Conservation (phyloP, 2,797 vertebrate genomes). For the Cossypha heuglini region DNA sequence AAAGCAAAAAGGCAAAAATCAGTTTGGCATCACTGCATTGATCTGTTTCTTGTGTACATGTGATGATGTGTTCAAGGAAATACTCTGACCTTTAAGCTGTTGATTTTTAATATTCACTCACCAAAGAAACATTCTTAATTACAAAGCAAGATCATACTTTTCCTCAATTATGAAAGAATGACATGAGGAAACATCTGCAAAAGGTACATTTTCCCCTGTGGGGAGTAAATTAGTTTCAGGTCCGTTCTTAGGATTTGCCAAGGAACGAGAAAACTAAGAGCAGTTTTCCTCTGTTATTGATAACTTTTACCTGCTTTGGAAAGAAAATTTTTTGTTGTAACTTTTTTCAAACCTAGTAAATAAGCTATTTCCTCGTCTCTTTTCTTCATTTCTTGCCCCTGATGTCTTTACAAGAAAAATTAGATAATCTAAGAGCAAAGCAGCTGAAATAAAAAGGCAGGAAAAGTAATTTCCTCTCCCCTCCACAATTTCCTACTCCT, state of each 20-base stretch:
- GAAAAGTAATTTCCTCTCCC: background rate
- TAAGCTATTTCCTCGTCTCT: background rate
- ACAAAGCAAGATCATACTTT: background rate
- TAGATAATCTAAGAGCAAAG: background rate
- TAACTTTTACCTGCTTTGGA: background rate
- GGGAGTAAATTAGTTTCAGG: background rate
- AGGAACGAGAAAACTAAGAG: background rate
- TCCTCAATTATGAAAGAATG: background rate
- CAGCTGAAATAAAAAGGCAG: background rate
- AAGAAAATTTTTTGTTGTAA: background rate
- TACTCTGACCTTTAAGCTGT: background rate
- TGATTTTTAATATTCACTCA: background rate
- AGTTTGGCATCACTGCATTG: background rate
- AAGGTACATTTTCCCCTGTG: background rate
- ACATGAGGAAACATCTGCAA: background rate
- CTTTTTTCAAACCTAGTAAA: background rate
- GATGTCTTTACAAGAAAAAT: background rate
- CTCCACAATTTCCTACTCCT: background rate
- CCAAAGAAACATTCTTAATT: background rate
- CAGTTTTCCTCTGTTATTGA: background rate
- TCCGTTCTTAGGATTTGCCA: background rate
- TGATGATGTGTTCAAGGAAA: background rate
- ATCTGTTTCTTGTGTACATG: background rate
- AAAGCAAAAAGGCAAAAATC: background rate
- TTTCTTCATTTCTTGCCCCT: background rate